Evolutionary conservation across 2,797 vertebrate genomes (phyloP).

Genomic region (Bradypus variegatus): DNA sequence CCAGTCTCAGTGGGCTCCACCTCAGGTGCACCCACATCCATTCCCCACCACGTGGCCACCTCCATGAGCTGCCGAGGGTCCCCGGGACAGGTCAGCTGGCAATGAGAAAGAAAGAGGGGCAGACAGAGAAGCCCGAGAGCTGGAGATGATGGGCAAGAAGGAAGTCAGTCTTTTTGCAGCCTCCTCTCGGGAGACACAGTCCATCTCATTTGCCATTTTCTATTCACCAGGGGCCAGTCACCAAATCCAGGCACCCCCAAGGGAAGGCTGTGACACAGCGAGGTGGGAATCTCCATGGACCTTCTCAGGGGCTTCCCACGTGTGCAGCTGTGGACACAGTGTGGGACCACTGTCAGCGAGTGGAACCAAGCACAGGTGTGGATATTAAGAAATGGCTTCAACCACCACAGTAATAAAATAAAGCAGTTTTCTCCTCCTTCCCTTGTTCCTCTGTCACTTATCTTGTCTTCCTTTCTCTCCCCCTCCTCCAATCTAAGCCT

Average conservation of each 20-base stretch:
- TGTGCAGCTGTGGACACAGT: background rate
- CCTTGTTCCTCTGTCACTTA: background rate
- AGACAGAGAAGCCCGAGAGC: background rate
- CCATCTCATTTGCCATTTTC: accelerated
- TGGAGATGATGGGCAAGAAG: background rate
- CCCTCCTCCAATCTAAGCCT: background rate
- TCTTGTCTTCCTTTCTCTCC: background rate
- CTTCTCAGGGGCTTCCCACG: too few species aligned
- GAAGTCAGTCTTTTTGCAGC: too few species aligned
- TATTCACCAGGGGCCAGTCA: accelerated
- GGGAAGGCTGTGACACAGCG: too few species aligned
- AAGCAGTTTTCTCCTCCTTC: background rate
- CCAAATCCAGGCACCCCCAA: background rate
- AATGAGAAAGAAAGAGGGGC: background rate
- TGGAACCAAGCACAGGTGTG: accelerated
- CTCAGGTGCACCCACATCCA: too few species aligned
- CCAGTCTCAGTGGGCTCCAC: background rate
- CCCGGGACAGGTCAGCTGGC: background rate
- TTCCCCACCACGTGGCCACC: background rate
- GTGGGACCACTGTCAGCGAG: accelerated
- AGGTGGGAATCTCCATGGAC: background rate
- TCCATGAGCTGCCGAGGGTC: background rate
- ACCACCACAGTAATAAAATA: too few species aligned
- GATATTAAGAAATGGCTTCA: background rate
- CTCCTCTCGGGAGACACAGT: accelerated